Base-by-base conservation (phyloP, 2,797 vertebrate species). In the Anguilla pacifica region DNA sequence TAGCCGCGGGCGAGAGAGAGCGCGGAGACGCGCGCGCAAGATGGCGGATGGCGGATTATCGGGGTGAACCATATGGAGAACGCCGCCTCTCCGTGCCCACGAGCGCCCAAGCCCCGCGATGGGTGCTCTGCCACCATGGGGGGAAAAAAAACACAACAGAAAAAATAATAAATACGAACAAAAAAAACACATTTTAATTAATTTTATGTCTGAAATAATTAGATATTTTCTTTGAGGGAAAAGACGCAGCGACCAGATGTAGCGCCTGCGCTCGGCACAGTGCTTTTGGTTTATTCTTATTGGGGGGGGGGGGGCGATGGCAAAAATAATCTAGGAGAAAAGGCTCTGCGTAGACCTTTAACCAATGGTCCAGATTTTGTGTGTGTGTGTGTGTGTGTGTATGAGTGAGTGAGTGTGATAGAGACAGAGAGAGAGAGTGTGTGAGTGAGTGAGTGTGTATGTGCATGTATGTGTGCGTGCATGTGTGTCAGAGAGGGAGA, bases 1-100 rank as follows among this genome's bases (percentile, higher is more conserved):
- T 97, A 98, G 98, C 98, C 98, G 98, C 96, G 91, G 98, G 98
- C 97, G 94, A 98, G 95, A 98, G 95, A 96, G 96, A 95, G 96
- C 96, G 94, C 95, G 85, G 95, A 96, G 97, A 96, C 95, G 95
- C 94, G 95, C 94, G 96, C 95, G 92, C 93, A 96, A 97, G 96
- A 97, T 95, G 96, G 95, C 88, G 95, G 97, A 97, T 97, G 96
- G 97, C 97, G 97, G 96, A 97, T 98, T 98, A 98, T 97, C 97
- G 89, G 93, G 91, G n/a, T 90, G 92, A 96, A 97, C 96, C 97
- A 97, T 97, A 98, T 97, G 97, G 98, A 97, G 97, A 22, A 97
- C 95, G 96, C 95, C 95, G 95, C 88, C 91, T 92, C 91, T 93
- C 94, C 94, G 92, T 95, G 95, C 93, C 96, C 95, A 95, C 89